phyloP scores from a whole-genome alignment of 2,888 invertebrate species.

The Limenitis camilla region DNA sequence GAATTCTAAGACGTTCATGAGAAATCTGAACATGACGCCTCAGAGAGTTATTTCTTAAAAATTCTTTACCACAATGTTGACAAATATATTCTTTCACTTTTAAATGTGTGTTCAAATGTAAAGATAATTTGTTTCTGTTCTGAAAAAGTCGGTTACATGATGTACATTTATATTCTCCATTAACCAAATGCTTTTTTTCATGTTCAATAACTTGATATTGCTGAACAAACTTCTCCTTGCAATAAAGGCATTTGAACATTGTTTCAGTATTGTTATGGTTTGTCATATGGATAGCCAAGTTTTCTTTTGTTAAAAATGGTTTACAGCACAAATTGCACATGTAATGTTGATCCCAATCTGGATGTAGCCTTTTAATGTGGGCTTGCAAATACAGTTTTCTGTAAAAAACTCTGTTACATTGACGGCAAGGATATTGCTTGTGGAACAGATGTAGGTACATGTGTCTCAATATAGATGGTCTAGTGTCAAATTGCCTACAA shows the following conservation, averaged over 20 bases:
- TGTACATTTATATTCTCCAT: conserved; percentile 81
- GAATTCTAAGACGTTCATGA: conserved; percentile 84
- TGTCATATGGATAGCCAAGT: conserved; percentile 81
- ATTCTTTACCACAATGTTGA: conserved; percentile 85
- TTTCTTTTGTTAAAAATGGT: conserved; percentile 83
- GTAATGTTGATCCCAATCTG: conserved; percentile 64
- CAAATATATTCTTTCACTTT: conserved; percentile 85
- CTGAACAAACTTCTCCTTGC: conserved; percentile 48
- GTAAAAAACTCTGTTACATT: conserved; percentile 78
- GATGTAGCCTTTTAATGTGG: conserved; percentile 76
- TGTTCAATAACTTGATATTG: conserved; percentile 74
- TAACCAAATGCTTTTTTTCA: conserved; percentile 81
- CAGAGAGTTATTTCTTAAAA: conserved; percentile 82
- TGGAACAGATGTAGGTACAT: conserved; percentile 78
- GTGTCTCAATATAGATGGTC: conserved; percentile 80
- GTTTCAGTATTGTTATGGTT: conserved; percentile 75
- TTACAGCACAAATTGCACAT: conserved; percentile 84
- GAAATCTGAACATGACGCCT: conserved; percentile 84
- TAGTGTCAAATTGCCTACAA: conserved; percentile 76
- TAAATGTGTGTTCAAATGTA: conserved; percentile 80
- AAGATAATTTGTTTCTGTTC: conserved; percentile 76
- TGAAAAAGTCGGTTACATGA: conserved; percentile 83
- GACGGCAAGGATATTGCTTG: conserved; percentile 76
- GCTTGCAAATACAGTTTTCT: conserved; percentile 78
- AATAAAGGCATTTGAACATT: conserved; percentile 80